Conservation (phyloP, 2,888 invertebrate species). For the Apamea sordens region DNA sequence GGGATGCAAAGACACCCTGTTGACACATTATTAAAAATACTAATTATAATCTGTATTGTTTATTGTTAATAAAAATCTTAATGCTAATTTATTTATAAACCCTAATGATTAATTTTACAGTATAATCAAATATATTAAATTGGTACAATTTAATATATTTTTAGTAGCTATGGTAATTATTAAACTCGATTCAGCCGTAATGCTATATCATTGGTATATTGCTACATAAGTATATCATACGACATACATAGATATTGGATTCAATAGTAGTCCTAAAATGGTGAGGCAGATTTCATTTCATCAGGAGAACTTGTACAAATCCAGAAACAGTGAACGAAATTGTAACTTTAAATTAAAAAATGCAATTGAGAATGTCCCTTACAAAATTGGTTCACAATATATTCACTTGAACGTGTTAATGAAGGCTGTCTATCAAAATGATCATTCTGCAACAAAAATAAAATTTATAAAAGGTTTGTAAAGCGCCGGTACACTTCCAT, state of each 20-base stretch:
- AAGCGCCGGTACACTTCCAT: constrained; percentile 80
- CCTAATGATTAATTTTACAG: not conserved
- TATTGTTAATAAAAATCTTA: not conserved
- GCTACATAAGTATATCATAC: too few species aligned
- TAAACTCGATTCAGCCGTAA: not conserved
- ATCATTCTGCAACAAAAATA: constrained; percentile 70
- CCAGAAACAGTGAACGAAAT: not conserved
- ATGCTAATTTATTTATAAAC: not conserved
- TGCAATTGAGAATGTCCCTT: constrained; percentile 12
- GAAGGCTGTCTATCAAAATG: constrained; percentile 62
- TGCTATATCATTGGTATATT: not conserved
- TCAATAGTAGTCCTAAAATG: not conserved
- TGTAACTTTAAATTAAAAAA: not conserved
- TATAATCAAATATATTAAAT: not conserved
- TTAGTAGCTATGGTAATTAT: not conserved
- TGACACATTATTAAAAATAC: not conserved
- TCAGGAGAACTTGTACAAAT: not conserved
- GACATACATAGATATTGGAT: not conserved
- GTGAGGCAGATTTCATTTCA: not conserved
- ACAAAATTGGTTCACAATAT: constrained; percentile 48
- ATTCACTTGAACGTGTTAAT: constrained; percentile 55
- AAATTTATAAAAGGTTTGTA: constrained; percentile 74
- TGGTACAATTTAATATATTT: not conserved
- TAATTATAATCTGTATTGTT: too few species aligned
- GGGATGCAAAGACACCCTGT: not conserved